phyloP scores from a whole-genome alignment of 2,888 invertebrate genomes.

The Philhelius pedissequus region DNA sequence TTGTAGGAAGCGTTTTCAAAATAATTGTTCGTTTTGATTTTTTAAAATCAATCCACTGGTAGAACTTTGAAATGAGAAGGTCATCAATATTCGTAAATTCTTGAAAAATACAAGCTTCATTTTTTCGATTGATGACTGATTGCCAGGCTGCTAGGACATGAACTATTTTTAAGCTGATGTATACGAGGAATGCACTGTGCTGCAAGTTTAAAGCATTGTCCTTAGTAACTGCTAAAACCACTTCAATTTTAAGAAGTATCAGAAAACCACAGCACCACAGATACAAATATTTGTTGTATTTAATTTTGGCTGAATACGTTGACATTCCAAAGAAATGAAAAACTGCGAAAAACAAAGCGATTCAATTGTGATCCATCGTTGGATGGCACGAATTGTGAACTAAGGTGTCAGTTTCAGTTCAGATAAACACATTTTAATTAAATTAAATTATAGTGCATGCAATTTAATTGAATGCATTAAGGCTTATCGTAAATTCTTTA shows the following conservation, averaged over 20 bases:
- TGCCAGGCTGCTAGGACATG: constrained; percentile 10
- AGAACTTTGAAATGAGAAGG: constrained; percentile 6
- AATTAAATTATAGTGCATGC: not conserved
- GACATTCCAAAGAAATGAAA: constrained; percentile 27
- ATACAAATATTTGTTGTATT: not conserved
- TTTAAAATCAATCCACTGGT: constrained; percentile 37
- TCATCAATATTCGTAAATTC: constrained; percentile 38
- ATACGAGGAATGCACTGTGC: not conserved
- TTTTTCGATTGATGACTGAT: not conserved
- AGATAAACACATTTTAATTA: not conserved
- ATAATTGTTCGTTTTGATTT: not conserved
- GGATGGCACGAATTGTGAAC: not conserved
- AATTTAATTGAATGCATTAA: not conserved
- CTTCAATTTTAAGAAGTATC: not conserved
- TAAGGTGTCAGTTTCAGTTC: not conserved
- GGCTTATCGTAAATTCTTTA: not conserved
- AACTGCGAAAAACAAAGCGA: not conserved
- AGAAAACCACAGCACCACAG: not conserved
- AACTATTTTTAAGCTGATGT: not conserved
- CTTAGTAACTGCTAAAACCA: not conserved
- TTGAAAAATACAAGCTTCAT: constrained; percentile 9
- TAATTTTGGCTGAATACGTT: not conserved
- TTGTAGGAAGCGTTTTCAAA: not conserved
- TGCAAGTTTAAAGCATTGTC: not conserved
- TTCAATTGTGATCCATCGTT: constrained; percentile 36